Evolutionary conservation across 2,888 invertebrate species (phyloP).

Genomic region (Drosophila formosana): DNA sequence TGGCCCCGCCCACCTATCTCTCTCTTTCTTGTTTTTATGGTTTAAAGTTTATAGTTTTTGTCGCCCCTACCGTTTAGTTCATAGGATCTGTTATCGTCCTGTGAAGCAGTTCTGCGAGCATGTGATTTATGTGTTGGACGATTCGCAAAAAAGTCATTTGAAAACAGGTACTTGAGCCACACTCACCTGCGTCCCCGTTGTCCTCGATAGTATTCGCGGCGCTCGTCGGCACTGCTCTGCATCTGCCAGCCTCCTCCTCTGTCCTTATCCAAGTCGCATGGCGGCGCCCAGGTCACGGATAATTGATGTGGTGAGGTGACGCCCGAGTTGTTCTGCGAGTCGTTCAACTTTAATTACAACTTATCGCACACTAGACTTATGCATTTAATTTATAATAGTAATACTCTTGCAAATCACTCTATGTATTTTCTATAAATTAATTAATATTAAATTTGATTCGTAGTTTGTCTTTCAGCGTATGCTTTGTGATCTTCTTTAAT

Average conservation of each 20-base stretch:
- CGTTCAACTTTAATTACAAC: slow-evolving; percentile 33
- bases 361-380: slow-evolving; percentile 9
- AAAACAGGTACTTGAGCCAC: not conserved
- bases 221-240: slow-evolving; percentile 78
- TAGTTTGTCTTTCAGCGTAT: too few species aligned
- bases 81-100: slow-evolving; percentile 66
- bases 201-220: slow-evolving; percentile 67
- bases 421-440: too few species aligned
- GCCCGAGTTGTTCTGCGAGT: slow-evolving; percentile 75
- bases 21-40: not conserved
- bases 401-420: slow-evolving; percentile 18
- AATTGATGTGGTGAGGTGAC: slow-evolving; percentile 84
- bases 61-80: slow-evolving; percentile 63
- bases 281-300: slow-evolving; percentile 85
- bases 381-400: slow-evolving; percentile 8
- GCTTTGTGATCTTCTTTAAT: too few species aligned
- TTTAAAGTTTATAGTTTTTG: not conserved
- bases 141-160: slow-evolving; percentile 4
- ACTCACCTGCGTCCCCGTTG: slow-evolving; percentile 71
- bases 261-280: slow-evolving; percentile 80
- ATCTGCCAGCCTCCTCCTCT: slow-evolving; percentile 68
- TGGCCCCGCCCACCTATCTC: not conserved
- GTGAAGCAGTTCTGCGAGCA: slow-evolving; percentile 65
- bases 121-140: slow-evolving; percentile 14
- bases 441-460: too few species aligned